Percentiles rank a stretch among this genome's conserved stretches.
phyloP scores from a whole-genome alignment of 2,888 invertebrate genomes.

The Thecocarcelia acutangulata region DNA sequence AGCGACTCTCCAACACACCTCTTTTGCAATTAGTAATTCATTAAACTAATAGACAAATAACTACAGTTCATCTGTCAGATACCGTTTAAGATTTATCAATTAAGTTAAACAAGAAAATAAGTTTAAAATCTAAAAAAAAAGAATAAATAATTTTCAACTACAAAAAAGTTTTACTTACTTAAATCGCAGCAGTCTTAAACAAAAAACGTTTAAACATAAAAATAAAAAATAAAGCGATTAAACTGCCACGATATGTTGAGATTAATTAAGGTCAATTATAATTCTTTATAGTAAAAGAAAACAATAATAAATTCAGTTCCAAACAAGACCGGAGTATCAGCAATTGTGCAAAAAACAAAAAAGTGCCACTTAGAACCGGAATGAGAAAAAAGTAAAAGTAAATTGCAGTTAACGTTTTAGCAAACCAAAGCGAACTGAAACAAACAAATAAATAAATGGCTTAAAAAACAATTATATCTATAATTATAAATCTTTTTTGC shows the following conservation, averaged over 20 bases:
- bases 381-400: conserved; percentile 29
- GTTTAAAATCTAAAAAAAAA: neutral
- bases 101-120: neutral
- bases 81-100: conserved; percentile 35
- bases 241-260: conserved; percentile 60
- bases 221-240: conserved; percentile 33
- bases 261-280: conserved; percentile 67
- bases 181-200: neutral
- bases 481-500: conserved; percentile 63
- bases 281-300: conserved; percentile 24
- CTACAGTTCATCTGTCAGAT: conserved; percentile 45
- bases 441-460: conserved; percentile 50
- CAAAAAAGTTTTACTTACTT: too few species aligned
- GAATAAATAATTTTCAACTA: conserved; percentile 35
- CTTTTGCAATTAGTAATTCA: conserved; percentile 59
- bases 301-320: conserved; percentile 27
- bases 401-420: neutral
- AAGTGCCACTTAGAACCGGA: conserved; percentile 2
- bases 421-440: neutral
- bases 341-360: neutral
- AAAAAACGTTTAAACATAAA: neutral
- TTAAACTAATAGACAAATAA: conserved; percentile 59
- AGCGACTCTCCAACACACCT: conserved; percentile 20
- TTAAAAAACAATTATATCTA: conserved; percentile 65
- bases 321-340: neutral